A percentile compares a stretch with the other conserved stretches of the same genome.
phyloP scores from a whole-genome alignment of 2,797 vertebrate genomes.

The Ctenopoma kingsleyae region DNA sequence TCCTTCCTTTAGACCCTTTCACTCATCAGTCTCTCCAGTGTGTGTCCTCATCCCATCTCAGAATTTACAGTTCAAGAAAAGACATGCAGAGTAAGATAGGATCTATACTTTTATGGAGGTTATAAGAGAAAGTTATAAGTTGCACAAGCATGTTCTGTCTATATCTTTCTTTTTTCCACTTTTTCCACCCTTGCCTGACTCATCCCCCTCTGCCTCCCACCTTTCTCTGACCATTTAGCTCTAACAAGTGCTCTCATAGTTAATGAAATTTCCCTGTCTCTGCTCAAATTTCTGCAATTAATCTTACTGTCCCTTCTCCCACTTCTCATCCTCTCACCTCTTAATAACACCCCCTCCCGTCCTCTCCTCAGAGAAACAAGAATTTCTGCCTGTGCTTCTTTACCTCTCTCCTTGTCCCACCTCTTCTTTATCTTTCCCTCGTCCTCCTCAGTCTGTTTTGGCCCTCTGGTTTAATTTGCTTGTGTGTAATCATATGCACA shows the following conservation, averaged over 20 bases:
- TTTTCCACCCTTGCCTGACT: conserved; percentile 28
- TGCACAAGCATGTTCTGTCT: conserved; percentile 21
- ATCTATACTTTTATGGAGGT: background rate
- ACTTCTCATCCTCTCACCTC: conserved; percentile 73
- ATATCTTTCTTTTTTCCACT: conserved; percentile 31
- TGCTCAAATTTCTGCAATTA: conserved; percentile 80
- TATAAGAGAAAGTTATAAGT: conserved; percentile 8
- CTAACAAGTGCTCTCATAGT: conserved; percentile 80
- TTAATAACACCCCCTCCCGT: conserved; percentile 64
- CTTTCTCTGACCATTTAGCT: conserved; percentile 78
- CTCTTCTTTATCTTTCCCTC: conserved; percentile 13
- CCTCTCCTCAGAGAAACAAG: conserved; percentile 47
- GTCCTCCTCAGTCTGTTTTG: conserved; percentile 15
- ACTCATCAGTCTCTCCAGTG: conserved; percentile 17
- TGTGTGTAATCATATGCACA: conserved; percentile 85
- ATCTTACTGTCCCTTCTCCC: conserved; percentile 73
- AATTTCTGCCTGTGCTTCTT: conserved; percentile 26
- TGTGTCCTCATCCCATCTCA: conserved; percentile 28
- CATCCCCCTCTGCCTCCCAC: conserved; percentile 39
- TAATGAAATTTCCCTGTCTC: conserved; percentile 82
- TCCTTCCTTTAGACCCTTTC: conserved; percentile 42
- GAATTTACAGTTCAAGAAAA: conserved; percentile 11
- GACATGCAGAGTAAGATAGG: background rate
- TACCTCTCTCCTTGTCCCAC: conserved; percentile 20
- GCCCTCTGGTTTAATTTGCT: conserved; percentile 64